Conservation (phyloP, 1,140 invertebrate species). For the Dryas iulia region DNA sequence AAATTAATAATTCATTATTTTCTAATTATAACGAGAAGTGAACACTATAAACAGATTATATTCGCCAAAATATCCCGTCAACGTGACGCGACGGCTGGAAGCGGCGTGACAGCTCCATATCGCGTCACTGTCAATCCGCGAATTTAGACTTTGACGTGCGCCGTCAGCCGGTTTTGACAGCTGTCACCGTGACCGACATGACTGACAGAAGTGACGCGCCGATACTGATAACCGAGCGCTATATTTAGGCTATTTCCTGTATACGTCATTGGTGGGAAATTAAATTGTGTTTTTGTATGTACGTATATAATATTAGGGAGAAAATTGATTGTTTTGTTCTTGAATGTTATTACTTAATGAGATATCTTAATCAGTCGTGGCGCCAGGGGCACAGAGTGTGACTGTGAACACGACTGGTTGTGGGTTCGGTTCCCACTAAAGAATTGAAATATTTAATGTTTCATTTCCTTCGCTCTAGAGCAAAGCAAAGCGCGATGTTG, state of each 20-base stretch:
- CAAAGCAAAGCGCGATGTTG: too few relatives aligned
- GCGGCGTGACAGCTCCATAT: constrained; percentile 48
- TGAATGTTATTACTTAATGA: too few relatives aligned
- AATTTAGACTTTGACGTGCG: constrained; percentile 45
- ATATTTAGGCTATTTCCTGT: constrained; percentile 20
- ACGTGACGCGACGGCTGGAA: constrained; percentile 39
- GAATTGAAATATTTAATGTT: too few relatives aligned
- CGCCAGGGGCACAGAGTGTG: too few relatives aligned
- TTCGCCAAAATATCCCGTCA: constrained; percentile 33
- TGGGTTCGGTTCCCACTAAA: too few relatives aligned
- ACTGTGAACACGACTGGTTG: too few relatives aligned
- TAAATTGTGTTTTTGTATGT: background rate
- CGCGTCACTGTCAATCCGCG: constrained; percentile 57
- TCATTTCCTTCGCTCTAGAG: too few relatives aligned
- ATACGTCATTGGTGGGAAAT: background rate
- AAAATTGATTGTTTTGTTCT: too few relatives aligned
- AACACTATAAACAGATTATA: constrained; percentile 19
- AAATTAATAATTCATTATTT: background rate
- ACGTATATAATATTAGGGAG: too few relatives aligned
- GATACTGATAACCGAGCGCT: constrained; percentile 36
- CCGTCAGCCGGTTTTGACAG: constrained; percentile 49
- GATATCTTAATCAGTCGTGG: too few relatives aligned
- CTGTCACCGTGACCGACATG: constrained; percentile 5
- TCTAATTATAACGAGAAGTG: background rate
- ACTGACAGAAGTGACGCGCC: constrained; percentile 34